phyloP scores from a whole-genome alignment of 2,888 invertebrate genomes.

The Lycocerus yunnanus region DNA sequence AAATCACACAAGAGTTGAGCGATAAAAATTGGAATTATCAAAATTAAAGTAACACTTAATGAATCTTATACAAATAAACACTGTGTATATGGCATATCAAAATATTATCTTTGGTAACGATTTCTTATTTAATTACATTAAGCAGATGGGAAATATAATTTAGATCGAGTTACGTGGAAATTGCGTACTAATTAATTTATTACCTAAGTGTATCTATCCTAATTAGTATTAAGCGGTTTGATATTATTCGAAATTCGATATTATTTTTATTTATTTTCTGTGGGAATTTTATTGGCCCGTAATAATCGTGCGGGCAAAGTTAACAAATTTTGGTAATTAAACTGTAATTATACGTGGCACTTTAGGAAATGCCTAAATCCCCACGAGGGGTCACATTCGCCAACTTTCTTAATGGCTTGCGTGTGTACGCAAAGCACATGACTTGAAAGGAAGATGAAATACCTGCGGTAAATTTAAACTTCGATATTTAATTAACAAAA shows the following conservation, averaged over 20 bases:
- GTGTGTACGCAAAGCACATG: slow-evolving; percentile 16
- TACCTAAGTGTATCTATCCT: background rate
- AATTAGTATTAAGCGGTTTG: slow-evolving; percentile 1
- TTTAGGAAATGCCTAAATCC: slow-evolving; percentile 24
- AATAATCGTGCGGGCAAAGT: background rate
- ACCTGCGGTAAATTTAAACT: background rate
- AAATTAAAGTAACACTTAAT: background rate
- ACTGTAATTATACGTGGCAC: slow-evolving; percentile 24
- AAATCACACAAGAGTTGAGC: too few relatives aligned
- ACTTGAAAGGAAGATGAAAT: background rate
- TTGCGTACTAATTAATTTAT: slow-evolving; percentile 8
- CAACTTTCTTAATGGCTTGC: slow-evolving; percentile 26
- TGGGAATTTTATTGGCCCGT: background rate
- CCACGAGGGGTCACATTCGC: slow-evolving; percentile 17
- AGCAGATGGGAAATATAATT: slow-evolving; percentile 2
- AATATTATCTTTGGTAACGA: background rate
- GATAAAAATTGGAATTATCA: too few relatives aligned
- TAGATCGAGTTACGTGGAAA: slow-evolving; percentile 3
- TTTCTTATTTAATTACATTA: background rate
- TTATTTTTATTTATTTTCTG: background rate
- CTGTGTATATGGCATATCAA: background rate
- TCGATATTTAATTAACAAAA: background rate
- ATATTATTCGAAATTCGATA: background rate
- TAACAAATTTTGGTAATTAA: slow-evolving; percentile 19
- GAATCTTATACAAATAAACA: background rate